Conservation (phyloP, 2,888 invertebrate genomes). For the Erannis defoliaria region DNA sequence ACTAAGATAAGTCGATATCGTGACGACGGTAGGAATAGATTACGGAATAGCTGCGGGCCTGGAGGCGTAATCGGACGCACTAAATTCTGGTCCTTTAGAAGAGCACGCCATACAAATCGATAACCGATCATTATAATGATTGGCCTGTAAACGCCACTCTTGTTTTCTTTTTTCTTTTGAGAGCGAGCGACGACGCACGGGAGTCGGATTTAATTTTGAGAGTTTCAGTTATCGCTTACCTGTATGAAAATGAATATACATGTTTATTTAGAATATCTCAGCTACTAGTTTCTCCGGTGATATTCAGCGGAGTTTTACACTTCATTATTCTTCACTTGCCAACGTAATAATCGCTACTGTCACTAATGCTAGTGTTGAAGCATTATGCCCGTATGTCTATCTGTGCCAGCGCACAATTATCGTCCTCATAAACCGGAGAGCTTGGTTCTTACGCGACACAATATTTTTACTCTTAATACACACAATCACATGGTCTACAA, state of each 20-base stretch:
- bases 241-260: not conserved
- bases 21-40: constrained; percentile 82
- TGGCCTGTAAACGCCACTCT: constrained; percentile 79
- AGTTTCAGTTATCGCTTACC: constrained; percentile 11
- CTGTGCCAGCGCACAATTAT: constrained; percentile 39
- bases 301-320: constrained; percentile 17
- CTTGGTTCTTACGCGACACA: constrained; percentile 28
- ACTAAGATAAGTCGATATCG: constrained; percentile 82
- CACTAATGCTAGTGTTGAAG: constrained; percentile 22
- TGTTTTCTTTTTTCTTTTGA: constrained; percentile 57
- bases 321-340: constrained; percentile 26
- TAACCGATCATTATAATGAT: constrained; percentile 85
- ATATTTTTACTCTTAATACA: constrained; percentile 10
- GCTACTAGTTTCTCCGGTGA: not conserved
- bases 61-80: constrained; percentile 75
- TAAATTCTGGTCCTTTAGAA: constrained; percentile 81
- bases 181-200: constrained; percentile 76
- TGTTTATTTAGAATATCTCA: constrained; percentile 33
- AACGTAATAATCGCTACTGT: constrained; percentile 18
- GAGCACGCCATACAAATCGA: constrained; percentile 83
- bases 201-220: constrained; percentile 74
- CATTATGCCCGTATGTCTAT: constrained; percentile 43
- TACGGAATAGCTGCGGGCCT: constrained; percentile 73
- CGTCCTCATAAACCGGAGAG: constrained; percentile 46
- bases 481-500: not conserved